Evolutionary conservation across 2,888 invertebrate genomes (phyloP), one percentile per base, ranked within the genome.

Genomic region (Aporophyla nigra): DNA sequence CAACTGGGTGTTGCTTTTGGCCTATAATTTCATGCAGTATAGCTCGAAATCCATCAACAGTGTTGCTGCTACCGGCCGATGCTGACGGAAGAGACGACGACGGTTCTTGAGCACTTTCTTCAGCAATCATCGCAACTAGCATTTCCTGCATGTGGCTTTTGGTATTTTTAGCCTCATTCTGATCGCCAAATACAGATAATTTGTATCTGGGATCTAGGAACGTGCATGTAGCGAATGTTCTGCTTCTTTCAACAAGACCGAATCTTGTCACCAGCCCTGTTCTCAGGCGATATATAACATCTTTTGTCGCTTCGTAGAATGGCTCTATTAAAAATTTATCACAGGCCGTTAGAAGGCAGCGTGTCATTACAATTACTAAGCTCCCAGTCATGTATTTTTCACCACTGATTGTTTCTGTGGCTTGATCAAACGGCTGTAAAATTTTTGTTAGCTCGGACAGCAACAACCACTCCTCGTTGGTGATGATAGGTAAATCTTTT

Each of bases 371-470:
- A 33, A 61, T 61, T 2, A 61, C 33, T 24, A 83, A 77, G 43
- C 86, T 83, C 5, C 67, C 86, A 5, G 87, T 86, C 65, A 89
- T 76, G 43, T 61, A 61, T 61, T 61, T 61, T 33, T 12, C 61
- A 61, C 33, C 61, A 12, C 33, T 33, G 33, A 33, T 33, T 21
- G 33, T 61, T 61, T 61, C 6, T 1, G 88, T 88, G 16, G 77
- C 86, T 40, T 90, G 86, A 24, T 91, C 86, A 51, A 89, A 89
- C 10, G 89, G 89, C 56, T 86, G 78, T 69, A 91, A 79, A 53
- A 87, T 71, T 78, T 73, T 78, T 1, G 43, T 49, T 19, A 89
- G 16, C n/a, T 88, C 73, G 3, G 24, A 46, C 2, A 76, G 59
- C 33, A 87, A 12, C 33, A 43, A 24, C 88, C 88, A 89, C n/a